Conservation (phyloP, 1,140 invertebrate species). For the Samia ricini region DNA sequence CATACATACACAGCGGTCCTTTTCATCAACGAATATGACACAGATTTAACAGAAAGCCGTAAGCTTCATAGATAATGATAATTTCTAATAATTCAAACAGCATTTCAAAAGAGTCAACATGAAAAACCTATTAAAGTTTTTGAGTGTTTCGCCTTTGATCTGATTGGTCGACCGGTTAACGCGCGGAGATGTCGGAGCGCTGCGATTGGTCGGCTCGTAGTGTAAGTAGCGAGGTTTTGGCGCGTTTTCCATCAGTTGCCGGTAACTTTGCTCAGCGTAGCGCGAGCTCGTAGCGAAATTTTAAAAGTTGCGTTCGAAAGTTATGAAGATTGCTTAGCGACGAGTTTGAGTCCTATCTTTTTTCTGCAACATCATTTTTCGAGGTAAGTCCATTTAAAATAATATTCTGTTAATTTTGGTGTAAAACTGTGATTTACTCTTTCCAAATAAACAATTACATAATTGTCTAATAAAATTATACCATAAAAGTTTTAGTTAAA, state of each 20-base stretch:
- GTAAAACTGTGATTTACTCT: too few species aligned
- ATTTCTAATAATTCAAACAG: constrained; percentile 35
- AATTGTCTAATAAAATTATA: too few species aligned
- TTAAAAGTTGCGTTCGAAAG: constrained; percentile 35
- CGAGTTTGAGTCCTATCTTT: neutral
- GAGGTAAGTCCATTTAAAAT: neutral
- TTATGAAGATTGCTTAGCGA: constrained; percentile 42
- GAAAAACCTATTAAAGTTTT: constrained; percentile 59
- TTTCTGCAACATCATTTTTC: neutral
- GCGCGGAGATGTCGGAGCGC: constrained; percentile 44
- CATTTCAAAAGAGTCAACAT: constrained; percentile 41
- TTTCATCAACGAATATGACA: neutral
- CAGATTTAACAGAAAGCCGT: neutral
- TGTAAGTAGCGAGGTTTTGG: constrained; percentile 66
- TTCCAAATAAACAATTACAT: too few species aligned
- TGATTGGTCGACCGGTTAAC: constrained; percentile 44
- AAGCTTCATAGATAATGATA: constrained; percentile 9
- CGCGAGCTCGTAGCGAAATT: constrained; percentile 11
- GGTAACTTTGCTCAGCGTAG: constrained; percentile 47
- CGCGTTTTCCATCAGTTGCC: constrained; percentile 65
- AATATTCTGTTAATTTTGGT: too few species aligned
- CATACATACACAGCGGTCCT: neutral
- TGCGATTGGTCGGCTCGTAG: constrained; percentile 44
- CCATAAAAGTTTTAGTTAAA: too few species aligned
- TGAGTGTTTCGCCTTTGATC: constrained; percentile 49